Evolutionary conservation across 2,888 invertebrate species (phyloP).

Genomic region (Sclerodermus sp.): DNA sequence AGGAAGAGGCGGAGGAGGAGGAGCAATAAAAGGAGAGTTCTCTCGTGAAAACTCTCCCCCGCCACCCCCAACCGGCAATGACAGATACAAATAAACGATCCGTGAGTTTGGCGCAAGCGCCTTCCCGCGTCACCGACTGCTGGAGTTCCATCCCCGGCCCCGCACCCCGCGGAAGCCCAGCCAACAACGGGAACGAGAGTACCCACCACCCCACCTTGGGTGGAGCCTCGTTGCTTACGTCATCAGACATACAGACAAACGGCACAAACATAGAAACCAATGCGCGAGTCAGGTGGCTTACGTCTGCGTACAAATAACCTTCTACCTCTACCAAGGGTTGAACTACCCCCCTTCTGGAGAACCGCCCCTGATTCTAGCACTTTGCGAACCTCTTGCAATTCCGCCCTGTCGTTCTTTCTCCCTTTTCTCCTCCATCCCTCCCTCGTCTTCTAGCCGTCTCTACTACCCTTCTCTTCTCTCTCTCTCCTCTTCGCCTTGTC

Average conservation of each 20-base stretch:
- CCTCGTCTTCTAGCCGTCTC: too few species aligned
- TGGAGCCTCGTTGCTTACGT: conserved; percentile 52
- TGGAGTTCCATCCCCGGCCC: conserved; percentile 9
- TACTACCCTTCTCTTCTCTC: conserved; percentile 2
- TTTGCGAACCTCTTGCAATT: too few species aligned
- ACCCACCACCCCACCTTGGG: conserved; percentile 42
- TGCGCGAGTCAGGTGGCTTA: conserved; percentile 40
- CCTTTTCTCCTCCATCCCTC: too few species aligned
- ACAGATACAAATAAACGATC: conserved; percentile 58
- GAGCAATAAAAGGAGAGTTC: conserved; percentile 13
- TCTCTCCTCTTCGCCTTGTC: neutral
- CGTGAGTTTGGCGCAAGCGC: conserved; percentile 51
- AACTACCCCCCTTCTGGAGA: conserved; percentile 30
- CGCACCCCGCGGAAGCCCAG: conserved; percentile 15
- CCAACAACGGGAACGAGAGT: conserved; percentile 16
- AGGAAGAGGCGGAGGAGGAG: neutral
- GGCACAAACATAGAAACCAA: conserved; percentile 56
- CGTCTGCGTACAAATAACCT: conserved; percentile 49
- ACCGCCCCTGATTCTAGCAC: conserved; percentile 33
- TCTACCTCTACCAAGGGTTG: conserved; percentile 22
- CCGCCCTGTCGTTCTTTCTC: too few species aligned
- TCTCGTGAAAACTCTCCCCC: conserved; percentile 1
- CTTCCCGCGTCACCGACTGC: conserved; percentile 16
- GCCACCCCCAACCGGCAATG: conserved; percentile 45
- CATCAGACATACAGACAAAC: conserved; percentile 54